Base-by-base conservation (phyloP, 1,140 invertebrate genomes). In the Drosophila hydei region DNA sequence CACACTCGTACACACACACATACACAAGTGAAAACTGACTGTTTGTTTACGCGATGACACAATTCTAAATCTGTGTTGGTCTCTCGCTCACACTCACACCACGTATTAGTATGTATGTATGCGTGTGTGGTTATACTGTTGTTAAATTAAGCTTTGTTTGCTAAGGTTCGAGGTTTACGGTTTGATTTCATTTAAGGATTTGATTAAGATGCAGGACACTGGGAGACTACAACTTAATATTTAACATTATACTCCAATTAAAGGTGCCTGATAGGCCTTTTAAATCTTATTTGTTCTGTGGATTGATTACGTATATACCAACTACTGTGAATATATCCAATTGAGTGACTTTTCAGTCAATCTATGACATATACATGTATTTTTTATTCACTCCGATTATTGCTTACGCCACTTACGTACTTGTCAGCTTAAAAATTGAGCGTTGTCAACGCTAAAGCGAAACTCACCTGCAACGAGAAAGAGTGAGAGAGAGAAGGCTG, bases 41-140 rank as follows among this genome's bases (percentile, higher is more conserved):
- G 76, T 81, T 85, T 87, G 83, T 72, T 78, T 81, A 81, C 48
- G 65, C 67, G 68, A 79, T 87, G 81, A 88, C 81, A 87, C 83
- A 87, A 87, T 87, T 87, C 72, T 88, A 72, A 77, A 77, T 67
- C 61, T 61, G 12, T 43, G 18, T 64, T 58, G 51, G 47, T 65
- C 6, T 58, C 25, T 54, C 36, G 19, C 45, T 43, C 58, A 38
- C 40, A 54, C 72, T 11, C 25, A 36, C 45, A 50, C 52, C 40
- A 19, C 45, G 52, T 56, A 23, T 59, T 27, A 30, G 38, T 54
- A 7, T 68, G 48, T 43, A 43, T 65, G 55, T 16, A 16, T 40
- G 47, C 8, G 30, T 40, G 47, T 7, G 30, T 25, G 47, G 8
- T 9, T 40, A 23, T 27, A 14, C 4, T 18, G 52, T 23, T 9